A percentile compares a stretch with the other conserved stretches of the same genome.
These are phyloP conservation scores for Aulostomus chinensis DNA, from an alignment of 2,797 vertebrate species.

Conservation along the genomic window DNA sequence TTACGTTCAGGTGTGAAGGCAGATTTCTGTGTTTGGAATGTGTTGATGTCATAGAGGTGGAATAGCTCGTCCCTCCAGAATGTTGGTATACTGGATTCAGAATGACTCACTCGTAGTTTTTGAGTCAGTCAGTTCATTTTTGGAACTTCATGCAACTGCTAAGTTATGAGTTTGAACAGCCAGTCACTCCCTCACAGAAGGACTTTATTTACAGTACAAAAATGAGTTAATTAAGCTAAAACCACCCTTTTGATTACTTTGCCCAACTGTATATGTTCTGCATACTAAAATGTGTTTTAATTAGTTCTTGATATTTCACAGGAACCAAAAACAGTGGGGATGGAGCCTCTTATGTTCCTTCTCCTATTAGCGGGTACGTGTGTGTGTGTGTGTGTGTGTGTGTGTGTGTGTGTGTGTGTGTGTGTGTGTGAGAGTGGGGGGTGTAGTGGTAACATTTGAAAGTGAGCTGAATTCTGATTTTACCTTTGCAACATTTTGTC, in stretches of 20 bases:
- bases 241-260: not conserved
- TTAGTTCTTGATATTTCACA: constrained; percentile 17
- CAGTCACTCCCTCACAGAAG: not conserved
- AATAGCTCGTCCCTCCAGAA: constrained; percentile 20
- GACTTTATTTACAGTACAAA: too few relatives aligned
- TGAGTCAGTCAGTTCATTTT: too few relatives aligned
- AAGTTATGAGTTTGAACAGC: not conserved
- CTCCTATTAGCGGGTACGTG: constrained; percentile 59
- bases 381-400: not conserved
- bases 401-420: not conserved
- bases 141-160: too few relatives aligned
- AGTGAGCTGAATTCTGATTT: too few relatives aligned
- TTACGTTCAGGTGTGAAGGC: too few relatives aligned
- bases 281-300: not conserved
- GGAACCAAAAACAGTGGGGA: constrained; percentile 23
- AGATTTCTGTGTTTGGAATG: not conserved
- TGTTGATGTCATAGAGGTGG: not conserved
- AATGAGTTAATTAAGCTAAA: too few relatives aligned
- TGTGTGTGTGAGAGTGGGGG: not conserved
- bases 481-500: too few relatives aligned
- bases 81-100: not conserved
- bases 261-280: not conserved
- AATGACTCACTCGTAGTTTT: too few relatives aligned
- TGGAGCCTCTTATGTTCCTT: constrained; percentile 21
- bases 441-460: too few relatives aligned